Base-by-base conservation (phyloP, 2,888 invertebrate species). In the Mythimna albipuncta region DNA sequence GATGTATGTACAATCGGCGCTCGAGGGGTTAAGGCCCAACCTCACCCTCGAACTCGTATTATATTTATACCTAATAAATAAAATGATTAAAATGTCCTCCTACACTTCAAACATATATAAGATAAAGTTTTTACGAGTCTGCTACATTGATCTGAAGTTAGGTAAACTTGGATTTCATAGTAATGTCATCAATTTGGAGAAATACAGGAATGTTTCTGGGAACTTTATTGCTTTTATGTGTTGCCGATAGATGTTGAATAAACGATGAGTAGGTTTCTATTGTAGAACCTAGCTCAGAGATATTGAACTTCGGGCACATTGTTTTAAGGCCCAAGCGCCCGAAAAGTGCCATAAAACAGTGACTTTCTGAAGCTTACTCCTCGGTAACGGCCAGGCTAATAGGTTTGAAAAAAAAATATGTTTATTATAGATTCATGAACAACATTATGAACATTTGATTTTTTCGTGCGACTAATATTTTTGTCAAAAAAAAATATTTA, bases 51-150 rank as follows among this genome's bases (percentile, higher is more conserved):
- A 50, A 50, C 47, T 74, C 19, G 57, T 10, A 35, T 13, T 35
- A 47, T 50, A 41, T 68, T 75, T 62, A 77, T 57, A 26, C 13
- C 10, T 63, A 35, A 79, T 79, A 83, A 78, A 82, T 26, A 71
- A 72, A 83, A 83, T 71, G 71, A 71, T 65, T 50, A 63, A 50
- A 77, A 75, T n/a, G 13, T 41, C 41, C 47, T 58, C 57, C 50
- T 21, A 47, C 64, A 21, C 54, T 62, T 47, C 7, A 50, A 26
- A 55, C 54, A 47, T 59, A 35, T 13, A 68, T 41, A 11, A 69
- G 54, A 69, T 13, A 55, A 74, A 80, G 54, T 74, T 83, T 79
- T 72, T 79, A 79, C 58, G 81, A 80, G 55, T 41, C 41, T 55
- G 26, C 35, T 13, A 32, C 54, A 63, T 68, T 50, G 52, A 77